Conservation (phyloP, 2,113 vertebrate species). For the Pelobates fuscus region DNA sequence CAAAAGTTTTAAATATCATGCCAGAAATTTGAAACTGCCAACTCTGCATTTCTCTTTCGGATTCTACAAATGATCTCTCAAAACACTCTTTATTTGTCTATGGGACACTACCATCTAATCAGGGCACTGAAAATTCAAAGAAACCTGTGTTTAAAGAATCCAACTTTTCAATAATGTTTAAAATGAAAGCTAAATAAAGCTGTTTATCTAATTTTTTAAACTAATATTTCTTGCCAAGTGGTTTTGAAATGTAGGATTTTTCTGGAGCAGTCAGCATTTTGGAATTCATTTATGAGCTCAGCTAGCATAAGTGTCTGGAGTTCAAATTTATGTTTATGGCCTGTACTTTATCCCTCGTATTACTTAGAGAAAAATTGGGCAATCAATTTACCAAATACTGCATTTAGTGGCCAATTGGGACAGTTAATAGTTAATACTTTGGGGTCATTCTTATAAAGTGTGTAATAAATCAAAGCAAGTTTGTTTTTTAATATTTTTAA, state of each 20-base stretch:
- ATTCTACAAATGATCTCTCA: conserved; percentile 10
- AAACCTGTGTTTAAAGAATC: conserved; percentile 81
- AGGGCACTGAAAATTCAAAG: conserved; percentile 77
- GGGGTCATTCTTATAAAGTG: too few relatives aligned
- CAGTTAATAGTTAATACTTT: not conserved
- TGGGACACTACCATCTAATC: conserved; percentile 70
- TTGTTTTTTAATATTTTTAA: too few relatives aligned
- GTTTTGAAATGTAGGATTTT: conserved; percentile 83
- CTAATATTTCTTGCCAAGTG: conserved; percentile 79
- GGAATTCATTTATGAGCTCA: conserved; percentile 89
- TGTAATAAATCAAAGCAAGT: too few relatives aligned
- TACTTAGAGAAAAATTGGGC: conserved; percentile 68
- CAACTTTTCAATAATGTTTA: conserved; percentile 78
- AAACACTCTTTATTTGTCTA: conserved; percentile 10
- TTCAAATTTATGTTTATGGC: conserved; percentile 81
- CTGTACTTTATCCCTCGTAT: conserved; percentile 70
- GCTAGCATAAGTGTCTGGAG: conserved; percentile 81
- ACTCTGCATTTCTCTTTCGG: conserved; percentile 14
- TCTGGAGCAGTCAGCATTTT: conserved; percentile 87
- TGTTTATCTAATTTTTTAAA: conserved; percentile 84
- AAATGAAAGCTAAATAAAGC: conserved; percentile 82
- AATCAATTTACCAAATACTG: conserved; percentile 72
- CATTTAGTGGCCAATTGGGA: conserved; percentile 50
- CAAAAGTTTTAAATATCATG: conserved; percentile 14
- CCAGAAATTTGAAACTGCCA: conserved; percentile 1